Conservation (phyloP, 2,113 vertebrate species). For the Takifugu flavidus region DNA sequence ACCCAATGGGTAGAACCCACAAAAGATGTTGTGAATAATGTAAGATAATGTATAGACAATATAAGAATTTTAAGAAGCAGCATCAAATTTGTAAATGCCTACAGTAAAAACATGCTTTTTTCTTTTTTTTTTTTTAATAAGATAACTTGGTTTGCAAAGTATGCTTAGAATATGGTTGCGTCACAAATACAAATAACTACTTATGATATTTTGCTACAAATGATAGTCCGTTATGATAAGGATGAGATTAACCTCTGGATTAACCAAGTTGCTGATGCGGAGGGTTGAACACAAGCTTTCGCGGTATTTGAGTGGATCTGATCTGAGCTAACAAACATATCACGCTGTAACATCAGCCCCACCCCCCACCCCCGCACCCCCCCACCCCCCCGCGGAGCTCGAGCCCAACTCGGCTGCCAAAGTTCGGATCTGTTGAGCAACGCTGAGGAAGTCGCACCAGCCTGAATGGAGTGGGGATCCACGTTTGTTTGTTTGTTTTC, state of each 20-base stretch:
- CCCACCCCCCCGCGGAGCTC: too few relatives aligned
- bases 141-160: conserved; percentile 81
- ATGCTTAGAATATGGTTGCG: conserved; percentile 78
- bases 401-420: too few relatives aligned
- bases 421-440: too few relatives aligned
- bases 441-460: too few relatives aligned
- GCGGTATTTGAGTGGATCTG: too few relatives aligned
- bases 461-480: too few relatives aligned
- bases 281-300: too few relatives aligned
- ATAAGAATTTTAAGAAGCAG: conserved; percentile 87
- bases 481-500: conserved; percentile 32
- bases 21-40: conserved; percentile 89
- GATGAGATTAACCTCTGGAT: conserved; percentile 70
- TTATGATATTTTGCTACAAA: conserved; percentile 92
- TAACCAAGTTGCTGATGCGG: conserved; percentile 36
- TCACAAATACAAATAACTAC: conserved; percentile 80
- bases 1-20: conserved; percentile 96
- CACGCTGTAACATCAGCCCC: too few relatives aligned
- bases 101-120: conserved; percentile 76
- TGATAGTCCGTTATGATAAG: conserved; percentile 80
- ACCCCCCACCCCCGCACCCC: too few relatives aligned
- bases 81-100: conserved; percentile 91
- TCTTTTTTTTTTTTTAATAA: conserved; percentile 45
- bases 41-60: conserved; percentile 93
- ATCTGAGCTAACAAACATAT: too few relatives aligned